phyloP scores from a whole-genome alignment of 2,888 invertebrate species.

The Periphyllus acericola region DNA sequence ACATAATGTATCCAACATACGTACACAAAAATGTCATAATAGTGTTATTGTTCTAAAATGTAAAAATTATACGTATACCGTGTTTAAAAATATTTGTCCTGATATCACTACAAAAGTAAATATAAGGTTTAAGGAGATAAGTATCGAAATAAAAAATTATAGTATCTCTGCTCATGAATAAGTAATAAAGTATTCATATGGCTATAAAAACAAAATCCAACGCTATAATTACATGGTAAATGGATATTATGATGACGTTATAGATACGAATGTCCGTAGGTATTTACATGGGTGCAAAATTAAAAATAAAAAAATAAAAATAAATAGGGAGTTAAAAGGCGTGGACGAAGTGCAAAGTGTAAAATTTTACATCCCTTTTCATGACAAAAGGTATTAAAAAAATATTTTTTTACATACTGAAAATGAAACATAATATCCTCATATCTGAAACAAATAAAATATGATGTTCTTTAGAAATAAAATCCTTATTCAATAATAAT shows the following conservation, averaged over 20 bases:
- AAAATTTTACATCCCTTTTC: neutral
- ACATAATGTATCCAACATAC: no score
- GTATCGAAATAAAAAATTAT: neutral
- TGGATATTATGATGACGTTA: neutral
- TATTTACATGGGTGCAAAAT: neutral
- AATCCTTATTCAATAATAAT: neutral
- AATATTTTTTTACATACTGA: slow-evolving; percentile 12
- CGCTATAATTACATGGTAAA: slow-evolving; percentile 28
- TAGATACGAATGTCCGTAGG: neutral
- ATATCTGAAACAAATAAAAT: neutral
- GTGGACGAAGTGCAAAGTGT: neutral
- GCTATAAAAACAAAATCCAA: slow-evolving; percentile 7
- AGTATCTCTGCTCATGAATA: neutral
- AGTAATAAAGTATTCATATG: neutral
- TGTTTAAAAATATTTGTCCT: neutral
- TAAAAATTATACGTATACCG: no score
- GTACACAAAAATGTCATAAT: no score
- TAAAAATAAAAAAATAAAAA: neutral
- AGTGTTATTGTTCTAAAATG: no score
- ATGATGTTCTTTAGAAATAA: neutral
- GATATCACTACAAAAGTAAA: neutral
- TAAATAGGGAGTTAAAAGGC: neutral
- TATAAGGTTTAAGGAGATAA: neutral
- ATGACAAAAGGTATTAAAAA: slow-evolving; percentile 40
- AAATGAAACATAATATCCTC: neutral